These are phyloP conservation scores for Tupiocoris notatus DNA, from an alignment of 2,888 invertebrate species.

Conservation along the genomic window DNA sequence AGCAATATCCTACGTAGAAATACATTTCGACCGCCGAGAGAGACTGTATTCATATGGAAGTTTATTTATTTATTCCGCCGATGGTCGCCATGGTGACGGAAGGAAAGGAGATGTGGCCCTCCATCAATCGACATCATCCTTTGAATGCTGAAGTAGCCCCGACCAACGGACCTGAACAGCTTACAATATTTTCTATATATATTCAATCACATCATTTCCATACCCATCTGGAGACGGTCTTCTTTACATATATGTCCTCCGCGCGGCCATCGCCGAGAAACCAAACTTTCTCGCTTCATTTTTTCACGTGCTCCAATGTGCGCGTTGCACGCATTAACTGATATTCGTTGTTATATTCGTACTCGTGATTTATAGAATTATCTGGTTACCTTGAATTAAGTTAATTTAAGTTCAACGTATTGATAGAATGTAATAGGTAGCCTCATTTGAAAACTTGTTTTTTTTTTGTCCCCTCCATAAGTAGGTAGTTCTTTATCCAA, in stretches of 20 bases:
- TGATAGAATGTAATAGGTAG: no score
- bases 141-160: conserved; percentile 11
- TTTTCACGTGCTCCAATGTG: not conserved
- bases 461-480: no score
- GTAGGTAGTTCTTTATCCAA: no score
- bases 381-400: no score
- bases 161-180: conserved; percentile 7
- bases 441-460: no score
- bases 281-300: not conserved
- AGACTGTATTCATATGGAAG: not conserved
- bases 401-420: no score
- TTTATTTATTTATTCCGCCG: not conserved
- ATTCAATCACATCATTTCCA: conserved; percentile 33
- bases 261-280: not conserved
- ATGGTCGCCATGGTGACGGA: not conserved
- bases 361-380: no score
- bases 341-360: no score
- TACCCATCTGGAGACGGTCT: conserved; percentile 9
- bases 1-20: not conserved
- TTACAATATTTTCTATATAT: conserved; percentile 28
- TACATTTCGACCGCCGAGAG: not conserved
- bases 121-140: conserved; percentile 14
- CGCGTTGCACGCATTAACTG: no score
- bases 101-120: not conserved
- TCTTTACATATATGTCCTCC: no score